Conservation (phyloP, 2,113 vertebrate species). For the Zosterops hypoxanthus region DNA sequence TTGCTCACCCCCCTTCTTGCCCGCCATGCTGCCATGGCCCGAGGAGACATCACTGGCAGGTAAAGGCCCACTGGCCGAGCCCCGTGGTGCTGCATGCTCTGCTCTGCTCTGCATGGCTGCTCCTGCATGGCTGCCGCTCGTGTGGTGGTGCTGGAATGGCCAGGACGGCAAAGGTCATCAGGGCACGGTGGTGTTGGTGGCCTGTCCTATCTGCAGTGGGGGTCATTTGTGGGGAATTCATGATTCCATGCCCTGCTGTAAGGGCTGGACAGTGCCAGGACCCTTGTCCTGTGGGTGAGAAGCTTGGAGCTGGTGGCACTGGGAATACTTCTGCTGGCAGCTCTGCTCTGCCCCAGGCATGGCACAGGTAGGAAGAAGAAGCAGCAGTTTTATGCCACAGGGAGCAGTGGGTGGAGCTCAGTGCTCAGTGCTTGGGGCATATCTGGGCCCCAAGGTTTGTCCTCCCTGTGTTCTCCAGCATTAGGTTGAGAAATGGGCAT, state of each 20-base stretch:
- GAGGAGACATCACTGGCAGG: conserved; percentile 59
- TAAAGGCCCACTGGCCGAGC: background rate
- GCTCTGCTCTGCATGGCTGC: conserved; percentile 42
- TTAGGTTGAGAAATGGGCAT: background rate
- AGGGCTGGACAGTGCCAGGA: background rate
- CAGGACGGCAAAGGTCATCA: accelerated
- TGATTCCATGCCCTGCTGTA: accelerated
- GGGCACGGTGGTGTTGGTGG: accelerated
- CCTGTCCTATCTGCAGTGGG: background rate
- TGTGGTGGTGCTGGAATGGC: background rate
- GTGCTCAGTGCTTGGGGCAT: background rate
- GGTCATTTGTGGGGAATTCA: accelerated
- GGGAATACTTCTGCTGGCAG: background rate
- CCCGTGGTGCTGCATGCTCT: background rate
- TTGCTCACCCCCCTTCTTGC: conserved; percentile 58
- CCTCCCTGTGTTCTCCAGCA: background rate
- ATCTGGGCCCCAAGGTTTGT: background rate
- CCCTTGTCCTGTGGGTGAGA: background rate
- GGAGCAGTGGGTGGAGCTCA: background rate
- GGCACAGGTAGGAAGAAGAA: background rate
- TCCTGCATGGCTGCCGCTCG: background rate
- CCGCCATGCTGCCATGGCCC: conserved; percentile 23
- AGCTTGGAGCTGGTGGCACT: background rate
- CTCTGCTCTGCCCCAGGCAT: background rate
- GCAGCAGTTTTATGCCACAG: background rate